Evolutionary conservation across 2,113 vertebrate species (phyloP).

Genomic region (Sporophila hypoxantha): DNA sequence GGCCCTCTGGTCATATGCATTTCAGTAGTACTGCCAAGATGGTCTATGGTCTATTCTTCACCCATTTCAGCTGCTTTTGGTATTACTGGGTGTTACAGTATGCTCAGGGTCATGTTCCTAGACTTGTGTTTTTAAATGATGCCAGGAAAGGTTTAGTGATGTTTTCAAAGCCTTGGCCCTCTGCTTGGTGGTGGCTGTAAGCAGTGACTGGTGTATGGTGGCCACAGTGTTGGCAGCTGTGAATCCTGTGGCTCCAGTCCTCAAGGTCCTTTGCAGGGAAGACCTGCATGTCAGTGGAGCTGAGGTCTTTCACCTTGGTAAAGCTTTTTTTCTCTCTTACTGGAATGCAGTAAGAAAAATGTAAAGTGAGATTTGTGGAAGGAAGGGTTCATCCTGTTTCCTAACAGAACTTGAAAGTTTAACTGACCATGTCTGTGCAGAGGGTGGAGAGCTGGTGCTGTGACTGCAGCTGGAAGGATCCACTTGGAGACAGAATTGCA

Average conservation of each 20-base stretch:
- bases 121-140: not conserved
- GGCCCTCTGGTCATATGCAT: rapidly evolving
- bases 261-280: not conserved
- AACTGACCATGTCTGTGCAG: not conserved
- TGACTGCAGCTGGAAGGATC: not conserved
- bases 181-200: not conserved
- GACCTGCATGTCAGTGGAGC: not conserved
- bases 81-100: rapidly evolving
- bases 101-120: not conserved
- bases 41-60: not conserved
- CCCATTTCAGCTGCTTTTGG: not conserved
- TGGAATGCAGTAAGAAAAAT: too few relatives aligned
- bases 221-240: not conserved
- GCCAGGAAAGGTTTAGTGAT: not conserved
- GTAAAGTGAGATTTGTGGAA: not conserved
- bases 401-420: not conserved
- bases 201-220: not conserved
- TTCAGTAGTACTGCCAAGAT: not conserved
- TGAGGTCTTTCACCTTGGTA: not conserved
- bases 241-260: not conserved
- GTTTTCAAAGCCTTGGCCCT: not conserved
- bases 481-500: not conserved
- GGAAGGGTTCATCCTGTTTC: not conserved
- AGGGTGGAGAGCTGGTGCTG: not conserved
- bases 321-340: not conserved